phyloP scores from a whole-genome alignment of 2,888 invertebrate species.

The Trimorus sp. region DNA sequence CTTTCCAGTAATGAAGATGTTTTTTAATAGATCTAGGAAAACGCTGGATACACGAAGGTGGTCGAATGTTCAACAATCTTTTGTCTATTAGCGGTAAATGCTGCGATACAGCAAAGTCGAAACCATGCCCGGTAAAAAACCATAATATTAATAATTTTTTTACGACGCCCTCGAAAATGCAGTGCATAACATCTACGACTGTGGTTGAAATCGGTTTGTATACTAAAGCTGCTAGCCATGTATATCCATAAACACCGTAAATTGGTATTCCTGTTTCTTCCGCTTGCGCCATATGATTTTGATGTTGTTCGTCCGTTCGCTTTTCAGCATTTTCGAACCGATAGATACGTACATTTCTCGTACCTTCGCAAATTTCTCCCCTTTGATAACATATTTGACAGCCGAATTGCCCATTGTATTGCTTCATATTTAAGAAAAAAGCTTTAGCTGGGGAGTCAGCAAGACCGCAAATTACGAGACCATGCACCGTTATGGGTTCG shows the following conservation, averaged over 20 bases:
- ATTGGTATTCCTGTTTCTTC: background rate
- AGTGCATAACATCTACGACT: conserved; percentile 23
- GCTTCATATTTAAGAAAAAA: conserved; percentile 42
- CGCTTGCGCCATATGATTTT: conserved; percentile 18
- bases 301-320: conserved; percentile 18
- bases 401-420: conserved; percentile 15
- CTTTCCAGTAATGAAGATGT: conserved; percentile 26
- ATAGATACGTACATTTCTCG: conserved; percentile 13
- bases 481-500: conserved; percentile 4
- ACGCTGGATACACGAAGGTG: conserved; percentile 17
- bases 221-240: background rate
- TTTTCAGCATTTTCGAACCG: conserved; percentile 17
- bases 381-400: conserved; percentile 16
- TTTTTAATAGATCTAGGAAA: conserved; percentile 10
- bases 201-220: background rate
- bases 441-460: conserved; percentile 33
- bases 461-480: background rate
- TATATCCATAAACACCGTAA: conserved; percentile 33
- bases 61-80: background rate
- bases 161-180: conserved; percentile 30
- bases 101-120: background rate
- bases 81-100: background rate
- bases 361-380: background rate
- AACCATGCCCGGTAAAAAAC: conserved; percentile 5
- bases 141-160: conserved; percentile 4